These are phyloP conservation scores for Esperia sulphurella DNA, from an alignment of 2,888 invertebrate genomes.

Conservation along the genomic window DNA sequence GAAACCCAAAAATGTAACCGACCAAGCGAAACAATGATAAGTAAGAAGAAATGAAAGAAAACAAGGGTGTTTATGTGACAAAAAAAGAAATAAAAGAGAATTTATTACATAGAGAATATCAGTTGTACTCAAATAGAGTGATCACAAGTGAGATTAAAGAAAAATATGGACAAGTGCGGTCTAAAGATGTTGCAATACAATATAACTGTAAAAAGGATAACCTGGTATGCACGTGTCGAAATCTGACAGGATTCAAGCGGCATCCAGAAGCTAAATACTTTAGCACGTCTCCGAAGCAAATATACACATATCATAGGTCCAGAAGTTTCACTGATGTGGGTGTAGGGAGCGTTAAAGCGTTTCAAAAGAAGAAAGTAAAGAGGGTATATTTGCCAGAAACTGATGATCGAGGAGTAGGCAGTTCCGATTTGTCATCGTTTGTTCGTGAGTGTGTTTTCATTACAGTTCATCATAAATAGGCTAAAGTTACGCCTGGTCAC, in stretches of 20 bases:
- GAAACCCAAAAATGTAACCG: neutral
- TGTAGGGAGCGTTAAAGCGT: conserved; percentile 43
- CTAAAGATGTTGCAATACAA: conserved; percentile 38
- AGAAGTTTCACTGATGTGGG: conserved; percentile 44
- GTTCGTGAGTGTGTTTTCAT: conserved; percentile 32
- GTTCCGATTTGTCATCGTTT: conserved; percentile 31
- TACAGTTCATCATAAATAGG: neutral
- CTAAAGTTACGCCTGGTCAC: no score
- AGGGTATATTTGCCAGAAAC: conserved; percentile 53
- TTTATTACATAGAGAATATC: conserved; percentile 16
- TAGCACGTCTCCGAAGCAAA: conserved; percentile 27
- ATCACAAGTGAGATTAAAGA: conserved; percentile 13
- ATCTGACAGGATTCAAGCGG: conserved; percentile 17
- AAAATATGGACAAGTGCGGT: conserved; percentile 1
- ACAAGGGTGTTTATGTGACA: conserved; percentile 40
- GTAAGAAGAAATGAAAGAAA: conserved; percentile 45
- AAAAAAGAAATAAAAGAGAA: conserved; percentile 25
- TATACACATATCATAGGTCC: conserved; percentile 29
- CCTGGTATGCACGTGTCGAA: conserved; percentile 30
- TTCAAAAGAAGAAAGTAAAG: conserved; percentile 41
- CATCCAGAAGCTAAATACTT: conserved; percentile 27
- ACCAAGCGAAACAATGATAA: neutral
- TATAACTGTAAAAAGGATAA: conserved; percentile 34
- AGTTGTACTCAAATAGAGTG: conserved; percentile 17
- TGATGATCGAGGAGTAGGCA: conserved; percentile 48